phyloP scores from a whole-genome alignment of 2,797 vertebrate species.

The Typhlichthys subterraneus region DNA sequence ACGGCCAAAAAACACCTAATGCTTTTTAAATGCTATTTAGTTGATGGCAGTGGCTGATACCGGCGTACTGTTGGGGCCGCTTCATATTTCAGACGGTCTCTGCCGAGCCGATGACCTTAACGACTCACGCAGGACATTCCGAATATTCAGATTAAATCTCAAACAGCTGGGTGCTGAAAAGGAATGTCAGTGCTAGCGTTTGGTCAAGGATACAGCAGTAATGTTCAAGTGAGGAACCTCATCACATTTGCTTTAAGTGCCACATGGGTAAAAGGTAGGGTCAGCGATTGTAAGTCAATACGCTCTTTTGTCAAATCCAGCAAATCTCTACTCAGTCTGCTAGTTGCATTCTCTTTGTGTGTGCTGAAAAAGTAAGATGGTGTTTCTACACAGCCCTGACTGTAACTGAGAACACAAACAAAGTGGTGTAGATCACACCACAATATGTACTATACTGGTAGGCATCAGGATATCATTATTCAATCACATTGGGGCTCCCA shows the following conservation, averaged over 20 bases:
- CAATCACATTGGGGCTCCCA: slow-evolving; percentile 58
- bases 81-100: slow-evolving; percentile 60
- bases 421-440: background rate
- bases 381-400: no score
- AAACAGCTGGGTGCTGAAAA: slow-evolving; percentile 68
- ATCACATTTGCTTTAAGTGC: slow-evolving; percentile 44
- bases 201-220: slow-evolving; percentile 34
- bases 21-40: slow-evolving; percentile 80
- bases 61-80: slow-evolving; percentile 43
- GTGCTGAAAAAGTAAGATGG: no score
- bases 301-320: no score
- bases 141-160: slow-evolving; percentile 63
- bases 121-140: slow-evolving; percentile 60
- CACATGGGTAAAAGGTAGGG: slow-evolving; percentile 55
- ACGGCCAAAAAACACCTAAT: slow-evolving; percentile 70
- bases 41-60: slow-evolving; percentile 71
- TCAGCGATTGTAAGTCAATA: no score
- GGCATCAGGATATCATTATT: slow-evolving; percentile 44
- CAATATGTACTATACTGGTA: no score
- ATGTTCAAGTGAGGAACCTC: slow-evolving; percentile 42
- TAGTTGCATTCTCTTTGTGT: no score
- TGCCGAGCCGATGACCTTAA: slow-evolving; percentile 65
- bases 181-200: slow-evolving; percentile 60
- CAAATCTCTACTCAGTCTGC: no score
- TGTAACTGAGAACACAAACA: no score